phyloP scores from a whole-genome alignment of 2,113 vertebrate genomes.

The Ascaphus truei region DNA sequence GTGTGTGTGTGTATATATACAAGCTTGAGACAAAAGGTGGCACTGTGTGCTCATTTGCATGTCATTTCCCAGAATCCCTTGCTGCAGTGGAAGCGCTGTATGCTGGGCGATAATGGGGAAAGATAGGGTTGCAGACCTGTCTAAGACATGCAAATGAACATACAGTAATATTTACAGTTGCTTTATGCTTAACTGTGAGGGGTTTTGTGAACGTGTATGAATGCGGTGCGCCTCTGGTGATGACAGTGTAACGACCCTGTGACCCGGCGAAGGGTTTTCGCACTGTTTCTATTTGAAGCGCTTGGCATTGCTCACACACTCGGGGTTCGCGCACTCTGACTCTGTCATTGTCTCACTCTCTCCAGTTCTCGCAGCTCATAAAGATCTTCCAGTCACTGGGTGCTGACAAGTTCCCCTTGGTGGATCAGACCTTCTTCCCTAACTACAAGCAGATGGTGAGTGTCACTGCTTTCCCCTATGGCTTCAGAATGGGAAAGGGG shows the following conservation, averaged over 20 bases:
- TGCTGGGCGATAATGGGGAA: too few species aligned
- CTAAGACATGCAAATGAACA: too few species aligned
- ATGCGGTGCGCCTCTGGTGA: too few species aligned
- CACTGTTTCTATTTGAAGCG: neutral
- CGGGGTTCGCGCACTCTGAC: neutral
- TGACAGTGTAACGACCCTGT: neutral
- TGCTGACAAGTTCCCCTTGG: slow-evolving; percentile 91
- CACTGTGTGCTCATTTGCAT: too few species aligned
- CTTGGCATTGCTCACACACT: neutral
- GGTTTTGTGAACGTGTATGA: too few species aligned
- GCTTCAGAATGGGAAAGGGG: neutral
- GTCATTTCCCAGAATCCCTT: too few species aligned
- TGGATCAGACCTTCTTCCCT: slow-evolving; percentile 92
- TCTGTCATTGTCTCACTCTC: slow-evolving; percentile 28
- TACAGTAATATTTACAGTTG: too few species aligned
- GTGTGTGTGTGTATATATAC: too few species aligned
- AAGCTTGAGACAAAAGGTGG: too few species aligned
- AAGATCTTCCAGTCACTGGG: slow-evolving; percentile 87
- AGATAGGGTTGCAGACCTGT: too few species aligned
- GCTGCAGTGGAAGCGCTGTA: too few species aligned
- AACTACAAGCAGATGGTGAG: slow-evolving; percentile 96
- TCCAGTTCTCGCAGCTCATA: slow-evolving; percentile 94
- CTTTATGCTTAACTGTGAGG: too few species aligned
- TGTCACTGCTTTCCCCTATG: slow-evolving; percentile 43
- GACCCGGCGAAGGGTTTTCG: neutral